Conservation (phyloP, 2,797 vertebrate genomes). For the Anabacerthia variegaticeps region DNA sequence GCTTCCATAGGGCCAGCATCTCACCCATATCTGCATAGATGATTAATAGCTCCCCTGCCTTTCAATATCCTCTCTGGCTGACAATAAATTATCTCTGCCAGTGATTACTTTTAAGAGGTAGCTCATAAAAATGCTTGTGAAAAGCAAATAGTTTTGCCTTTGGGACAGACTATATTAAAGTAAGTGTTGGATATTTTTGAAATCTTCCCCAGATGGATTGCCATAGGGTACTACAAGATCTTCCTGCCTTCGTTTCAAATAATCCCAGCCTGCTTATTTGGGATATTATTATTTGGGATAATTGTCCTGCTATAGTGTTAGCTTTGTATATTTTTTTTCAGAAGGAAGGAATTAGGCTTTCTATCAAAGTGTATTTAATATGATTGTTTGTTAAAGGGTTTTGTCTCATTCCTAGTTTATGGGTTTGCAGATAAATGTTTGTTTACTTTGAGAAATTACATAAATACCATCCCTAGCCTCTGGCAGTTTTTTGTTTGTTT, state of each 20-base stretch:
- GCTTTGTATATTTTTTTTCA: not conserved
- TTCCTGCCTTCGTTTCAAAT: constrained; percentile 11
- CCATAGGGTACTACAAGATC: not conserved
- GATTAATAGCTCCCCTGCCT: constrained; percentile 60
- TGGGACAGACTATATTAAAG: constrained; percentile 62
- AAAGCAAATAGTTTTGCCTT: constrained; percentile 68
- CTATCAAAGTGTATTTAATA: not conserved
- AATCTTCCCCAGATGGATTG: constrained; percentile 50
- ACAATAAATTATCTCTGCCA: constrained; percentile 67
- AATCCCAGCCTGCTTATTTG: not conserved
- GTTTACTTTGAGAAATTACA: not conserved
- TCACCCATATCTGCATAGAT: constrained; percentile 64
- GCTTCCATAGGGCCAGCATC: constrained; percentile 48
- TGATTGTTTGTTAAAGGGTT: not conserved
- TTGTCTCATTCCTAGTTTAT: not conserved
- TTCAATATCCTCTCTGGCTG: constrained; percentile 68
- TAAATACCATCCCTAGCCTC: not conserved
- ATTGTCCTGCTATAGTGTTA: not conserved
- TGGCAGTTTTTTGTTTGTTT: not conserved
- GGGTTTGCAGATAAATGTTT: not conserved
- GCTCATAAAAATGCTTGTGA: constrained; percentile 67
- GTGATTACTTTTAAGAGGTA: constrained; percentile 70
- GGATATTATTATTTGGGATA: not conserved
- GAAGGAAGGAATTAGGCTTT: not conserved
- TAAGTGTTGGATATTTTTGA: constrained; percentile 27